These are phyloP conservation scores for Neosilurus mollespiculum DNA, from an alignment of 2,797 vertebrate genomes.

Conservation along the genomic window DNA sequence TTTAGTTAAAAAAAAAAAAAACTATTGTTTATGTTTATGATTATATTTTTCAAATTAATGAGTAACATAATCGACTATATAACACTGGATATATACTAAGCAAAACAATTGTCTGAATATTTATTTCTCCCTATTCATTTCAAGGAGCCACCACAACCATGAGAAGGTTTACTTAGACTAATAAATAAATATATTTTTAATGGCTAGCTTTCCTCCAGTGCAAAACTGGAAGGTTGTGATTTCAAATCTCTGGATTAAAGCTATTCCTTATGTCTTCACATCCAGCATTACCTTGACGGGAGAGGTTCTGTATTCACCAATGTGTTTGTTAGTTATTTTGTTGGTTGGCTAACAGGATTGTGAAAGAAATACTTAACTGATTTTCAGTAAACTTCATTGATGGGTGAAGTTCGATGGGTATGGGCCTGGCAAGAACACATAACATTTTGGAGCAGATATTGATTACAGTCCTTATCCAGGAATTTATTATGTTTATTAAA, in stretches of 20 bases:
- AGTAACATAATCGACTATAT: background rate
- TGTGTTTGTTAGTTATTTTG: too few species aligned
- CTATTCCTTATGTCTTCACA: background rate
- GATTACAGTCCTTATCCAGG: too few species aligned
- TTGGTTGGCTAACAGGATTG: too few species aligned
- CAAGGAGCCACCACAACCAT: slow-evolving; percentile 1
- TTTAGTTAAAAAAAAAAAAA: background rate
- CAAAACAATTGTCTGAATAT: too few species aligned
- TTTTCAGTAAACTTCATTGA: too few species aligned
- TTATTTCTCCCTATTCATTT: background rate
- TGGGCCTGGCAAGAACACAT: too few species aligned
- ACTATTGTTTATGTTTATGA: background rate
- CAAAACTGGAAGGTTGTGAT: background rate
- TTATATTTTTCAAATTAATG: background rate
- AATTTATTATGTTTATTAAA: too few species aligned
- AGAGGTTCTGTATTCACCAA: too few species aligned
- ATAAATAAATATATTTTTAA: background rate
- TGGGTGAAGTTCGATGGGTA: too few species aligned
- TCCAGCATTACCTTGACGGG: background rate
- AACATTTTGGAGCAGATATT: too few species aligned
- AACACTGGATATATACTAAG: background rate
- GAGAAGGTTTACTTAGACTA: background rate
- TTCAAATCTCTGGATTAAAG: background rate
- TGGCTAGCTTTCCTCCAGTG: background rate
- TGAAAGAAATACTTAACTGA: too few species aligned